Percentiles rank a stretch among this genome's conserved stretches.
Evolutionary conservation across 2,888 invertebrate species (phyloP).

Genomic region (Perizoma affinitatum): DNA sequence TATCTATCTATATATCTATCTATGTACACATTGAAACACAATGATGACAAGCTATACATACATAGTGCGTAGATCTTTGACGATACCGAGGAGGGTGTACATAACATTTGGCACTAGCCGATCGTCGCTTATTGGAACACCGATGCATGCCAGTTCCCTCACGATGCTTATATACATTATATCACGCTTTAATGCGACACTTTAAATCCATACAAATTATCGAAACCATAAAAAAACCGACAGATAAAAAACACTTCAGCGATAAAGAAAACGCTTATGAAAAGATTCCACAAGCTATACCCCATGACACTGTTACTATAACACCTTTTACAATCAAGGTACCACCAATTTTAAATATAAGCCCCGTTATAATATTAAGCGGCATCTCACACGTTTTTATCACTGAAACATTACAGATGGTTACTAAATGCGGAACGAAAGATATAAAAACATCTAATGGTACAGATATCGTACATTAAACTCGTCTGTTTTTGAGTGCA

Average conservation of each 20-base stretch:
- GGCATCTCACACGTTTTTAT: slow-evolving; percentile 64
- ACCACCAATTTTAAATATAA: slow-evolving; percentile 36
- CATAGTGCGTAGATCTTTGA: too few relatives aligned
- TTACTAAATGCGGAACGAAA: slow-evolving; percentile 56
- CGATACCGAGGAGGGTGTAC: too few relatives aligned
- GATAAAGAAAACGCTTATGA: slow-evolving; percentile 31
- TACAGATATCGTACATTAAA: slow-evolving; percentile 63
- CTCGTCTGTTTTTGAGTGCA: slow-evolving; percentile 66
- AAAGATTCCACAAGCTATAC: slow-evolving; percentile 28
- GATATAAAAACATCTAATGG: slow-evolving; percentile 53
- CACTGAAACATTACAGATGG: slow-evolving; percentile 63
- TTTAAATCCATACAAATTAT: slow-evolving; percentile 18
- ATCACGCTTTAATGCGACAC: background rate
- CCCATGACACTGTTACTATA: slow-evolving; percentile 36
- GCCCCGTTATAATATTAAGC: slow-evolving; percentile 52
- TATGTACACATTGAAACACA: too few relatives aligned
- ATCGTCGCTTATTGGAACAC: too few relatives aligned
- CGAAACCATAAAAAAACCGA: slow-evolving; percentile 8
- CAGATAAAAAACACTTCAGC: slow-evolving; percentile 25
- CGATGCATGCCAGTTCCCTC: too few relatives aligned
- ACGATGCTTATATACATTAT: background rate
- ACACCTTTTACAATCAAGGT: slow-evolving; percentile 14
- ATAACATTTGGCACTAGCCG: too few relatives aligned
- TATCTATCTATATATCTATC: too few relatives aligned
- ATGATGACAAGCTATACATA: too few relatives aligned